These are phyloP conservation scores for Nasonia vitripennis DNA, from an alignment of 1,140 invertebrate genomes.

Conservation along the genomic window DNA sequence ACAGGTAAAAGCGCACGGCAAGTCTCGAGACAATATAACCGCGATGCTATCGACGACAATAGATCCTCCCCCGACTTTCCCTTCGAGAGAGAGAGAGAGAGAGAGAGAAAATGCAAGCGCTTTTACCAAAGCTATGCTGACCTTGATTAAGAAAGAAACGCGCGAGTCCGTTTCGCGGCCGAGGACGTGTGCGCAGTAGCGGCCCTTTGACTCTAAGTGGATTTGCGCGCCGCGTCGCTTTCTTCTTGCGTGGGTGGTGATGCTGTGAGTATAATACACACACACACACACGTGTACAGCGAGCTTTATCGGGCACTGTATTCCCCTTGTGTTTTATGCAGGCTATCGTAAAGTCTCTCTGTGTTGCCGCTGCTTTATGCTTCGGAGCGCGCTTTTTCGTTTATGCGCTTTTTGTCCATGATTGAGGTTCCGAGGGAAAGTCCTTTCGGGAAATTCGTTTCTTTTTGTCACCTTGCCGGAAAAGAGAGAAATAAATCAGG, in stretches of 20 bases:
- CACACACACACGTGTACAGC: background rate
- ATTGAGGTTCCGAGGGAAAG: background rate
- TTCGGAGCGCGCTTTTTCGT: background rate
- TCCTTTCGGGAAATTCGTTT: no score
- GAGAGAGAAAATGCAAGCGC: background rate
- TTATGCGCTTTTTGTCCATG: background rate
- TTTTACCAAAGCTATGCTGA: conserved; percentile 5
- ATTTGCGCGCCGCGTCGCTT: background rate
- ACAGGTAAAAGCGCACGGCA: background rate
- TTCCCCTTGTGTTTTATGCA: background rate
- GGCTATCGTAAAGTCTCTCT: background rate
- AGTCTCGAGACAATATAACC: background rate
- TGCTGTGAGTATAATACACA: background rate
- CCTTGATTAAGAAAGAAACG: conserved; percentile 32
- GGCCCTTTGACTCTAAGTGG: background rate
- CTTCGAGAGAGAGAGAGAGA: background rate
- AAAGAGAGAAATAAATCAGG: no score
- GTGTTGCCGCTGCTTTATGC: background rate
- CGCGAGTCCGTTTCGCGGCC: background rate
- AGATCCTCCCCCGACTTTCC: background rate
- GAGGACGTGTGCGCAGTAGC: background rate
- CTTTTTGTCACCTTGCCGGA: no score
- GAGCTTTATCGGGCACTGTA: background rate
- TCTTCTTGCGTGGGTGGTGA: background rate
- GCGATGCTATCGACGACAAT: conserved; percentile 30